Conservation (phyloP, 2,888 invertebrate genomes). For the Xanthorhoe designata region DNA sequence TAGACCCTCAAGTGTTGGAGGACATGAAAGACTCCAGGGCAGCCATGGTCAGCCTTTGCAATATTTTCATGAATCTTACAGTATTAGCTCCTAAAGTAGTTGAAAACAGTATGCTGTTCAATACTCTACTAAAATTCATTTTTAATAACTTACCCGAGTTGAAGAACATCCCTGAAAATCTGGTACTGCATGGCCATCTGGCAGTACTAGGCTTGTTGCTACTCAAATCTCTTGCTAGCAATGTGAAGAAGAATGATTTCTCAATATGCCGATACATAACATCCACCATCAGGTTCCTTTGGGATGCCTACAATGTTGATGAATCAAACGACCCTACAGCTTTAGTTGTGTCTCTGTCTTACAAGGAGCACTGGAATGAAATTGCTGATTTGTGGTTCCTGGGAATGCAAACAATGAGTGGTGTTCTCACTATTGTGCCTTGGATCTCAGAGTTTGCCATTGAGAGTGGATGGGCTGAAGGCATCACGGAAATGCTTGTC, state of each 20-base stretch:
- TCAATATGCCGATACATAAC: constrained; percentile 95
- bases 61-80: constrained; percentile 96
- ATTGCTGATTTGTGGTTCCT: constrained; percentile 96
- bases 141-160: constrained; percentile 94
- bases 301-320: constrained; percentile 96
- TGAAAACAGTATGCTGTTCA: constrained; percentile 91
- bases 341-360: constrained; percentile 93
- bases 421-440: constrained; percentile 91
- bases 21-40: constrained; percentile 94
- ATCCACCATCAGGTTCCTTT: constrained; percentile 94
- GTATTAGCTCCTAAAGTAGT: constrained; percentile 94
- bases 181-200: constrained; percentile 94
- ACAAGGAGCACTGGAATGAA: constrained; percentile 95
- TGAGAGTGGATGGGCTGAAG: constrained; percentile 97
- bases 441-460: constrained; percentile 96
- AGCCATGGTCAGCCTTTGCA: constrained; percentile 95
- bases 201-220: constrained; percentile 93
- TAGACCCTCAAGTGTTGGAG: constrained; percentile 90
- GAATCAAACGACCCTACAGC: constrained; percentile 94
- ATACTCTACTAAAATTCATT: constrained; percentile 93
- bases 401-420: constrained; percentile 96
- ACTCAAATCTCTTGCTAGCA: constrained; percentile 92
- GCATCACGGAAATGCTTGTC: constrained; percentile 92
- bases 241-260: constrained; percentile 94
- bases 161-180: constrained; percentile 92